A percentile compares a stretch with the other conserved stretches of the same genome.
Evolutionary conservation across 2,888 invertebrate species (phyloP).

Genomic region (Maniola hyperantus): DNA sequence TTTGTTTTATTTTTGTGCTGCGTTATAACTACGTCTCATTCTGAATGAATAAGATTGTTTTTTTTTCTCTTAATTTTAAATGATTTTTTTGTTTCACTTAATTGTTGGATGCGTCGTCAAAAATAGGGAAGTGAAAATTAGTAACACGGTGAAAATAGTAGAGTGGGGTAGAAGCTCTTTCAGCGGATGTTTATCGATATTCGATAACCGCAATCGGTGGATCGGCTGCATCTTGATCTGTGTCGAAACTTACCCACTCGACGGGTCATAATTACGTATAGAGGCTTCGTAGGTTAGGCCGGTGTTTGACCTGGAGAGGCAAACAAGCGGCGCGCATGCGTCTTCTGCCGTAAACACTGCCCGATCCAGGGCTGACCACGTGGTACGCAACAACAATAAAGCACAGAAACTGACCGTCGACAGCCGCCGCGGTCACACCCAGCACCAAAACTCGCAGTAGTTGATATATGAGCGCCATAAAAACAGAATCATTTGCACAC

Average conservation of each 20-base stretch:
- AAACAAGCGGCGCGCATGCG: constrained; percentile 77
- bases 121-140: constrained; percentile 1
- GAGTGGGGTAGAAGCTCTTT: background rate
- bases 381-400: constrained; percentile 53
- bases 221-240: constrained; percentile 50
- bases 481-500: constrained; percentile 87
- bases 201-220: constrained; percentile 40
- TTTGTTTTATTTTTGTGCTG: constrained; percentile 17
- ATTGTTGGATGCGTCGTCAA: background rate
- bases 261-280: constrained; percentile 59
- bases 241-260: constrained; percentile 60
- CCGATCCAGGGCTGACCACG: constrained; percentile 64
- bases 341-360: constrained; percentile 72
- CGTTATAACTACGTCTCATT: background rate
- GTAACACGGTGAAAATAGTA: constrained; percentile 5
- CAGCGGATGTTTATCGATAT: constrained; percentile 34
- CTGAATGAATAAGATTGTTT: constrained; percentile 1
- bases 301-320: constrained; percentile 76
- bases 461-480: constrained; percentile 88
- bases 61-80: background rate
- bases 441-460: constrained; percentile 85
- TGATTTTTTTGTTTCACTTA: background rate
- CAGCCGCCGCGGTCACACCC: constrained; percentile 78
- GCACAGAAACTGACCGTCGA: constrained; percentile 69
- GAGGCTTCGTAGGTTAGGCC: constrained; percentile 72